Percentiles rank a stretch among this genome's conserved stretches.
Evolutionary conservation across 2,888 invertebrate genomes (phyloP).

Genomic region (Erynnis tages): DNA sequence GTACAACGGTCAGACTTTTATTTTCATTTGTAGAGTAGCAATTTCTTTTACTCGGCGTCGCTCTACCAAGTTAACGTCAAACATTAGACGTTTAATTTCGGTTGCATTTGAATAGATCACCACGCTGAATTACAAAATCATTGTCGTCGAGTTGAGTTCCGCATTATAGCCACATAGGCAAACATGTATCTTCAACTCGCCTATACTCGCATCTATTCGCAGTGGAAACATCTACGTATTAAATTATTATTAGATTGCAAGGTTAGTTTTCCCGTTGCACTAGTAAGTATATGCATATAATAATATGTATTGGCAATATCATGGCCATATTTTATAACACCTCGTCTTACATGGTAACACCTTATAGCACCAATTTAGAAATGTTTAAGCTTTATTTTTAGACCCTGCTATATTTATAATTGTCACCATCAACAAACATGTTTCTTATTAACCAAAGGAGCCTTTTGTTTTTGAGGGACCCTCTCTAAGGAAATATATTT

Average conservation of each 20-base stretch:
- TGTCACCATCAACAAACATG: too few relatives aligned
- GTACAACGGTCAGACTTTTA: not conserved
- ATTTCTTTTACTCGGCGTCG: not conserved
- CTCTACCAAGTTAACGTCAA: not conserved
- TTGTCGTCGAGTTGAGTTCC: conserved; percentile 32
- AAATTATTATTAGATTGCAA: conserved; percentile 74
- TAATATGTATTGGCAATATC: conserved; percentile 39
- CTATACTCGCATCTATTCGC: conserved; percentile 49
- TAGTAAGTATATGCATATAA: conserved; percentile 42
- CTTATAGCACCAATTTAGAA: not conserved
- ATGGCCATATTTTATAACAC: conserved; percentile 36
- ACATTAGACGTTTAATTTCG: not conserved
- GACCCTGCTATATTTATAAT: too few relatives aligned
- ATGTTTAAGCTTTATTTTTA: too few relatives aligned
- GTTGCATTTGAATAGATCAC: not conserved
- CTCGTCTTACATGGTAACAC: conserved; percentile 15
- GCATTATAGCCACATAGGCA: conserved; percentile 35
- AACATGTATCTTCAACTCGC: conserved; percentile 44
- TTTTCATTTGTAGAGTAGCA: not conserved
- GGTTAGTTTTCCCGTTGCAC: conserved; percentile 68
- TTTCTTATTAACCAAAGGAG: too few relatives aligned
- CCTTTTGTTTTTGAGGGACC: too few relatives aligned
- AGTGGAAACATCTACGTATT: conserved; percentile 64
- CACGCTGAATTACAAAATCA: conserved; percentile 5
- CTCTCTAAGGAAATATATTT: too few relatives aligned